Base-by-base conservation (phyloP, 2,113 vertebrate genomes). In the Zosterops pallidus region DNA sequence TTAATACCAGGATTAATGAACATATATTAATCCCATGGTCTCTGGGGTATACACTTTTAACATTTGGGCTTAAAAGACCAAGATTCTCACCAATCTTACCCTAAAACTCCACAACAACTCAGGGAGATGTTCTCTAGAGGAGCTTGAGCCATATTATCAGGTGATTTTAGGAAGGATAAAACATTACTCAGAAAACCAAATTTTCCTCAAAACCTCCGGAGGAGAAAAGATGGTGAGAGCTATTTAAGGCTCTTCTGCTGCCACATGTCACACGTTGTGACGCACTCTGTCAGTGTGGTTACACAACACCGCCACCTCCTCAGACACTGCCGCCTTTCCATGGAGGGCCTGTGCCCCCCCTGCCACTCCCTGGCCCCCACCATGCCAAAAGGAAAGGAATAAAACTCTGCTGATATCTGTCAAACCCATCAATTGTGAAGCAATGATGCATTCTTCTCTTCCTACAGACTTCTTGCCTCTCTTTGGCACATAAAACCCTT, bases 181-280 rank as follows among this genome's bases (percentile, higher is more conserved):
- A 75, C 60, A 89, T 92, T 94, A 83, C 89, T 97, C 95, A 96
- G 89, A 93, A 95, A 89, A 86, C 52, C 80, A 92, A 89, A 79
- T 86, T 92, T 96, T 96, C 83, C 80, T 93, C 86, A 89, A 96
- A 94, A 92, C 84, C 83, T 96, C 83, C 64, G 1, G 90, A 95
- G 85, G 71, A 95, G 85, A 93, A 89, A 97, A 95, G 90, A 89
- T 57, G 12, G 76, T 93, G 88, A 92, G 88, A 94, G 88, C 90
- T 97, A 97, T 96, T 96, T 96, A 90, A 86, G 92, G 90, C 80
- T 91, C 69, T 55, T 94, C 96, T 94, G 86, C 96, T 96, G 83
- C 92, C 95, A 96, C 92, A 93, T 94, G 95, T 91, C 95, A 92
- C 85, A 95, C 29, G 20, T 95, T 91, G 77, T 96, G 95, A 96